Base-by-base conservation (phyloP, 2,888 invertebrate genomes). In the Operophtera brumata region DNA sequence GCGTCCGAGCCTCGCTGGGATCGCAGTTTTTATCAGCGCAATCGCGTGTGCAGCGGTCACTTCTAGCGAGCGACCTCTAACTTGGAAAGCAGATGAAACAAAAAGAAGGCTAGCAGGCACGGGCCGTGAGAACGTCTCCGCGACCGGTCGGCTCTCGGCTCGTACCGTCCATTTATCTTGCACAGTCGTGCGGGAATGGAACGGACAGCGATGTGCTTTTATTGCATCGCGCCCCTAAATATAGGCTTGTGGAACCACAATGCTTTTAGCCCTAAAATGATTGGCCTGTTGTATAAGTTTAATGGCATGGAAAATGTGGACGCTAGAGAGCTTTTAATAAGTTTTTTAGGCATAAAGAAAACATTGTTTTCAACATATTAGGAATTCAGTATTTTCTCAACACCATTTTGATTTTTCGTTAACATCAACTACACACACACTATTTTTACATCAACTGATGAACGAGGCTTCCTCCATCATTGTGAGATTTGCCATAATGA, bases 121-220 rank as follows among this genome's bases (percentile, higher is more conserved):
- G 87, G 88, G 87, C 88, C 89, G 89, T 89, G 89, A 89, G 89
- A 89, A 88, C 86, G 83, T 82, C 86, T 84, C 82, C 81, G 79
- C 73, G 73, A 75, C 69, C 75, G 74, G 75, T 52, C 53, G 59
- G 47, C 55, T 32, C 44, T 73, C 69, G 73, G 75, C 73, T 70
- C 71, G 75, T 71, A 72, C 79, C 82, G 77, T 79, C 83, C 88
- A 88, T 90, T 90, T 89, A 90, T 89, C 88, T 87, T 84, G 81
- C 80, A 87, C 82, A 80, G 87, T 89, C 89, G 89, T 89, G 89
- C 84, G 84, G 83, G 87, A 85, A 85, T 85, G 86, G 82, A 78
- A 78, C 79, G 83, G 81, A 77, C 80, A 80, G 77, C 80, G 78
- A 82, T 81, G 84, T 88, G 82, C 83, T 89, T 86, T 88, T 90